phyloP scores from a whole-genome alignment of 1,140 invertebrate species.

The Lethocerus indicus region DNA sequence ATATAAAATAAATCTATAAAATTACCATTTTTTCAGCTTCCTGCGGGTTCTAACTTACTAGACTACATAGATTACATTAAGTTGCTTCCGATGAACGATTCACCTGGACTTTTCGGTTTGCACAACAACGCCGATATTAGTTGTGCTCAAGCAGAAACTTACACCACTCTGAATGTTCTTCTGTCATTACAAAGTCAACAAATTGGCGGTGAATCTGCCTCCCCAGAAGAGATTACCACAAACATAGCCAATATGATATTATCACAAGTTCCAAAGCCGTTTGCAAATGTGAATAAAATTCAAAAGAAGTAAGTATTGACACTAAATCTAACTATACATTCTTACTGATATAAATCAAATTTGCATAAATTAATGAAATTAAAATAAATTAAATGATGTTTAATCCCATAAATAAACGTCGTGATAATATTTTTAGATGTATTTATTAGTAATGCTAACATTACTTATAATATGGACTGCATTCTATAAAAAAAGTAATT shows the following conservation, averaged over 20 bases:
- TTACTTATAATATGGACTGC: too few relatives aligned
- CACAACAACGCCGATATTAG: slow-evolving; percentile 64
- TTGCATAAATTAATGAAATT: too few relatives aligned
- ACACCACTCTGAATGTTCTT: slow-evolving; percentile 35
- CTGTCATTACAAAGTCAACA: slow-evolving; percentile 40
- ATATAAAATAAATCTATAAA: too few relatives aligned
- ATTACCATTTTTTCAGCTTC: slow-evolving; percentile 25
- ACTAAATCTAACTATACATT: too few relatives aligned
- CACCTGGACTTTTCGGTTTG: slow-evolving; percentile 55
- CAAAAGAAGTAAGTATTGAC: slow-evolving; percentile 19
- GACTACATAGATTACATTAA: slow-evolving; percentile 41
- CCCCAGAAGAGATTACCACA: slow-evolving; percentile 34
- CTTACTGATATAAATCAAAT: too few relatives aligned
- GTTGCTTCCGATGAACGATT: slow-evolving; percentile 49
- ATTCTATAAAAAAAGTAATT: too few relatives aligned
- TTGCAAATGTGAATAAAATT: slow-evolving; percentile 29
- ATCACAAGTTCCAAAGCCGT: slow-evolving; percentile 29
- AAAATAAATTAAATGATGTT: too few relatives aligned
- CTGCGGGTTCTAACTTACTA: slow-evolving; percentile 28
- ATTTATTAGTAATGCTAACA: too few relatives aligned
- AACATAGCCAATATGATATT: slow-evolving; percentile 32
- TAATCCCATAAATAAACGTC: too few relatives aligned
- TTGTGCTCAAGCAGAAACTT: slow-evolving; percentile 53
- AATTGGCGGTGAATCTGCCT: slow-evolving; percentile 29
- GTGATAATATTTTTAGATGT: too few relatives aligned